phyloP scores from a whole-genome alignment of 2,888 invertebrate genomes.

The Andrena marginata region DNA sequence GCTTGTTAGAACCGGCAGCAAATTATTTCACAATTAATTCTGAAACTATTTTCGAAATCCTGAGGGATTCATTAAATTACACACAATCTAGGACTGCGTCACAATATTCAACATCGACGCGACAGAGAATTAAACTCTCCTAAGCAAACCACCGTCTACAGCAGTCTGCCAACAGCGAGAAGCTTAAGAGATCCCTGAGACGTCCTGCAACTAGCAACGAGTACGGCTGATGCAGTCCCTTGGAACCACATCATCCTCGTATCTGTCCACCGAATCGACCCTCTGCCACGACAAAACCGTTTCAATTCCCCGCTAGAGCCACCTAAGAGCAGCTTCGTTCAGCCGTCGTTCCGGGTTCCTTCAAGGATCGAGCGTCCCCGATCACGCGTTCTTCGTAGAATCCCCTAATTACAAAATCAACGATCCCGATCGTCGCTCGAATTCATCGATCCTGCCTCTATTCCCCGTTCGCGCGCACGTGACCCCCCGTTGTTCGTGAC shows the following conservation, averaged over 20 bases:
- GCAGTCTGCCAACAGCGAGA: neutral
- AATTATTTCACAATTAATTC: too few species aligned
- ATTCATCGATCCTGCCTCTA: slow-evolving; percentile 50
- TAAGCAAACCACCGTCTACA: neutral
- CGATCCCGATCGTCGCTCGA: slow-evolving; percentile 59
- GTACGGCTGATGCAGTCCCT: slow-evolving; percentile 13
- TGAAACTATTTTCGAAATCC: too few species aligned
- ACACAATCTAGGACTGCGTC: too few species aligned
- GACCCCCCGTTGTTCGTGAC: slow-evolving; percentile 61
- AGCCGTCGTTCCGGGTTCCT: slow-evolving; percentile 51
- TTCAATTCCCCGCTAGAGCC: slow-evolving; percentile 32
- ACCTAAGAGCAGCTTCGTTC: neutral
- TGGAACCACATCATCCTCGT: slow-evolving; percentile 26
- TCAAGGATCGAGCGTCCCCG: slow-evolving; percentile 25
- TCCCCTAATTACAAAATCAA: slow-evolving; percentile 64
- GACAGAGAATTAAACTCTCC: neutral
- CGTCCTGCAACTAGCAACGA: neutral
- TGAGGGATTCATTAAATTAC: too few species aligned
- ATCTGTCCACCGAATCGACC: slow-evolving; percentile 49
- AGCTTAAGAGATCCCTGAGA: slow-evolving; percentile 4
- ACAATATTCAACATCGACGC: too few species aligned
- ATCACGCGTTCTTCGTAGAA: slow-evolving; percentile 59
- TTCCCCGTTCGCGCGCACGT: slow-evolving; percentile 48
- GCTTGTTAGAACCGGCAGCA: too few species aligned
- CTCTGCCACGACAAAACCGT: slow-evolving; percentile 33